Evolutionary conservation across 2,888 invertebrate species (phyloP), one percentile per base, ranked within the genome.

Genomic region (Clistopyga incitator): DNA sequence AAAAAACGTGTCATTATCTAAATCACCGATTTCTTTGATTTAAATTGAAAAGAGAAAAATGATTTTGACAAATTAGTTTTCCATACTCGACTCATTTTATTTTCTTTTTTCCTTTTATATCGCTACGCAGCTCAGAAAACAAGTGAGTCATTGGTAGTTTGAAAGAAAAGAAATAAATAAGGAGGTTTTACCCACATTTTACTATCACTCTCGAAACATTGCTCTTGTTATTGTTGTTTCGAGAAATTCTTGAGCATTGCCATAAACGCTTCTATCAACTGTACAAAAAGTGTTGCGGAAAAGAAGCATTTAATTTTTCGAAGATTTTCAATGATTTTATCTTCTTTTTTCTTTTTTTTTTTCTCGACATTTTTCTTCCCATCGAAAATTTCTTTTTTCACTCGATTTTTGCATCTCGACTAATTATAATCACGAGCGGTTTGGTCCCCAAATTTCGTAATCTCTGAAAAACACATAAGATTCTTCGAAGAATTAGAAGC

Each of bases 61-160:
- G 18, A 52, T 23, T 56, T 59, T 20, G 47, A 18, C 23, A n/a
- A 15, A 71, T 34, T 25, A 6, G 34, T 65, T 82, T 56, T 59
- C 42, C 45, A 56, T 75, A 47, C 50, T 67, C 45, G 67, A 75
- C 34, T 72, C 77, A 80, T 54, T 72, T 78, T 72, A 25, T 61
- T 68, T 68, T 67, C n/a, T 75, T 80, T 78, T 77, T 80, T 82
- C 61, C 77, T 85, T 84, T 61, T 85, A 80, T 85, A 82, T 84
- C 68, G 78, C 82, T 84, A 85, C 78, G 86, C 88, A 89, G 89
- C 87, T 82, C 86, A 78, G 89, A 89, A 79, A 84, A 80, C 85
- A 88, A 87, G 89, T 89, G 88, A 89, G 89, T 88, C 86, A 50
- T 65, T 56, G 56, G 70, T 78, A 84, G n/a, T 64, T 71, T 70